A percentile compares a stretch with the other conserved stretches of the same genome.
phyloP scores from a whole-genome alignment of 2,797 vertebrate genomes.

The Glossophaga mutica region DNA sequence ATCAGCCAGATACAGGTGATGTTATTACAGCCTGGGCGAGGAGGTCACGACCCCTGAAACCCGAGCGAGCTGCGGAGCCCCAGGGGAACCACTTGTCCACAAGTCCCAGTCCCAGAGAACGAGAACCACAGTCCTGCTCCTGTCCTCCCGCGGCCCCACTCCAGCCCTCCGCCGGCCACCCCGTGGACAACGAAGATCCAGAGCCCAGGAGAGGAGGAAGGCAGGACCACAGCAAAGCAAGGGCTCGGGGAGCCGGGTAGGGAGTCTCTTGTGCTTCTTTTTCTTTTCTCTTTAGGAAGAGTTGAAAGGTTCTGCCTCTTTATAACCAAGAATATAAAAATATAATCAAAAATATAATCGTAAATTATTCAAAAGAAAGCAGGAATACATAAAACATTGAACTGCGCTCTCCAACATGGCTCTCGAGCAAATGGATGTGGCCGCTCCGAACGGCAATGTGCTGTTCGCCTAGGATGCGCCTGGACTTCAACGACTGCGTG shows the following conservation, averaged over 20 bases:
- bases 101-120: neutral
- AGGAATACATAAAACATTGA: neutral
- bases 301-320: neutral
- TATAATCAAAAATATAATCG: neutral
- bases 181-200: neutral
- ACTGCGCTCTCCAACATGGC: neutral
- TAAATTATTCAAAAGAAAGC: constrained; percentile 6
- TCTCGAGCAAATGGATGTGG: neutral
- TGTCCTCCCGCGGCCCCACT: fast-evolving
- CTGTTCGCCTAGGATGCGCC: neutral
- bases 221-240: fast-evolving
- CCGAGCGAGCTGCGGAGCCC: neutral
- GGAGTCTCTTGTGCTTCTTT: neutral
- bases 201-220: neutral
- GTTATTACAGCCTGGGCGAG: neutral
- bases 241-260: neutral
- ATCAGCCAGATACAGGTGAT: neutral
- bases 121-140: neutral
- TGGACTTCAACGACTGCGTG: neutral
- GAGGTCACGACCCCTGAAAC: neutral
- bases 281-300: neutral
- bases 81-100: neutral
- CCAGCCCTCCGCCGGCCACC: neutral
- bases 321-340: neutral
- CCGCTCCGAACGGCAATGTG: neutral